Evolutionary conservation across 2,113 vertebrate genomes (phyloP), one percentile per base, ranked within the genome.

Genomic region (Fulica atra): DNA sequence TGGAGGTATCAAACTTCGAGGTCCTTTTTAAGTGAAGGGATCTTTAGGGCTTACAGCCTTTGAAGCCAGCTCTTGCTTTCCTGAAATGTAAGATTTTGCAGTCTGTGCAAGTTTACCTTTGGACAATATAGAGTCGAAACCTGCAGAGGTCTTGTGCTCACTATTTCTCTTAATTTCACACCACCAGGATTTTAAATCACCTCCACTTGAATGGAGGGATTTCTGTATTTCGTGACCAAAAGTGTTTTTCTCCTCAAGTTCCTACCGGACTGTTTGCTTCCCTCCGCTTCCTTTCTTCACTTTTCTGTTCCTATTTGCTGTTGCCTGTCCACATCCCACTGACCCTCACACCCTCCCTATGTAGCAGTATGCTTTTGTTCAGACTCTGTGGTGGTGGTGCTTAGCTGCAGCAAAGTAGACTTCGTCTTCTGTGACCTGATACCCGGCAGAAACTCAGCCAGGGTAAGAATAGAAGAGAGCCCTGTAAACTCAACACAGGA

Each of bases 401-500:
- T 0, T 36, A 88, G 82, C 65, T 93, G 63, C 68, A 90, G 84
- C 56, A 89, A 81, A 95, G 64, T 17, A 80, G 88, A 70, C 56
- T 92, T 92, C 4, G 46, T 46, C 42, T 96, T 86, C 76, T 96
- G 94, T 96, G 95, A 96, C 65, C 80, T 95, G 94, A 96, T 69
- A 96, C 93, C 88, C 66, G 64, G 71, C 76, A 96, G 94, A 95
- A 92, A 96, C 63, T 88, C 85, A 93, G 86, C 82, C 86, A 86
- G 82, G 82, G 95, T 89, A 92, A 93, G 93, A 89, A 88, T 83
- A 94, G 94, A 93, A 96, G 86, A 94, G 73, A 83, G 71, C 59
- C 10, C 46, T 70, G 73, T 93, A 56, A 88, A 53, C 88, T 83
- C 80, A 86, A 80, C 82, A 64, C 48, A 68, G 51, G 69, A 93